Conservation (phyloP, 1,140 invertebrate species). For the Drosophila varians region DNA sequence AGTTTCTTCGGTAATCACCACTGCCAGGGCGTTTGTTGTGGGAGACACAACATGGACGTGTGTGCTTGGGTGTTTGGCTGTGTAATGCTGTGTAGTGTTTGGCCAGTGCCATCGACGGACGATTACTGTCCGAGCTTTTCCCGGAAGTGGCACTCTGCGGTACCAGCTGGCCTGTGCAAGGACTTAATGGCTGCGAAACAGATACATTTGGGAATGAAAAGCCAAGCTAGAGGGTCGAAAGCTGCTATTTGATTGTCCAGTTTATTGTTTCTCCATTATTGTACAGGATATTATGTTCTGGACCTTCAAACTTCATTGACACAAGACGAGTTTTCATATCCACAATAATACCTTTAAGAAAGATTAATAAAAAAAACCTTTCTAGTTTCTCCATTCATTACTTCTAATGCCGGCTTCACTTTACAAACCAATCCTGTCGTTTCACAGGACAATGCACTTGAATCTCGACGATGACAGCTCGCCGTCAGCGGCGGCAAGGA, state of each 20-base stretch:
- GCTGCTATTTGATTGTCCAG: not conserved
- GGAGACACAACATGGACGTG: too few relatives aligned
- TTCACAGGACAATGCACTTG: conserved; percentile 11
- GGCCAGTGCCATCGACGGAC: conserved; percentile 11
- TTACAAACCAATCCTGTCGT: not conserved
- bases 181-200: not conserved
- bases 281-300: not conserved
- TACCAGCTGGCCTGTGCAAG: not conserved
- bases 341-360: too few relatives aligned
- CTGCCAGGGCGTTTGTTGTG: not conserved
- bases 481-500: conserved; percentile 18
- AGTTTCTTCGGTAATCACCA: conserved; percentile 42
- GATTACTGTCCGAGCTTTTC: conserved; percentile 12
- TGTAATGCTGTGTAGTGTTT: conserved; percentile 4
- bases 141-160: conserved; percentile 5
- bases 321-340: too few relatives aligned
- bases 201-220: not conserved
- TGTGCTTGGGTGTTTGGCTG: not conserved
- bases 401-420: not conserved
- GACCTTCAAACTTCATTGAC: too few relatives aligned
- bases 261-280: not conserved
- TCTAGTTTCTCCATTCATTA: not conserved
- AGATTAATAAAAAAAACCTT: too few relatives aligned
- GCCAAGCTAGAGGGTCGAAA: not conserved
- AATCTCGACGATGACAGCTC: conserved; percentile 14